Evolutionary conservation across 2,888 invertebrate species (phyloP), one percentile per base, ranked within the genome.

Genomic region (Caenorhabditis auriculariae): DNA sequence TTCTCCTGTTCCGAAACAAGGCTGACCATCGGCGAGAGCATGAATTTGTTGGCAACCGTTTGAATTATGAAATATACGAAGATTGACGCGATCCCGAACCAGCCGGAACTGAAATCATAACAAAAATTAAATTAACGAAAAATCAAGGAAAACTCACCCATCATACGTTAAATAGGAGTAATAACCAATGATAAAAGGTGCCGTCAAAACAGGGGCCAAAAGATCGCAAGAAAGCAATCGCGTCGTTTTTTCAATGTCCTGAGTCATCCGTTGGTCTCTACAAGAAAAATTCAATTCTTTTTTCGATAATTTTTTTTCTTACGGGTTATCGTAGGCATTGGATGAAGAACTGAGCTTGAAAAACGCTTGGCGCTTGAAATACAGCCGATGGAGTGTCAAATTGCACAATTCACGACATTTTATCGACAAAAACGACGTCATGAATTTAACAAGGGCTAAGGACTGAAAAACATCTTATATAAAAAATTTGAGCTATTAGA

Each of bases 231-330:
- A 83, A 55, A 85, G 82, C 2, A 82, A 77, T 12, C 80, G 72
- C 57, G 85, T 85, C 60, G 85, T 78, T 66, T 80, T 82, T 62
- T 86, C 85, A 4, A 86, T 83, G 82, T 87, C 86, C 72, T 86
- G 85, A 3, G 86, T 84, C 56, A 86, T 85, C 29, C 86, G 75
- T 76, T 87, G 86, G 68, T 87, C 86, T 21, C 84, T 85, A 76
- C 45, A 82, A 78, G 29, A n/a, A n/a, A 5, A 12, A n/a, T 17
- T 7, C 12, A n/a, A n/a, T n/a, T n/a, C n/a, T n/a, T n/a, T n/a
- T n/a, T n/a, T n/a, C n/a, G n/a, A n/a, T 17, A 15, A 19, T 15
- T 35, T 47, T 3, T 17, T 21, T 15, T 9, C 84, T 81, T 69
- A 85, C 84, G 86, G 85, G 76, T 86, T 86, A 64, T 86, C 86